Evolutionary conservation across 2,797 vertebrate genomes (phyloP), one percentile per base, ranked within the genome.

Genomic region (Enteromius viviparus): DNA sequence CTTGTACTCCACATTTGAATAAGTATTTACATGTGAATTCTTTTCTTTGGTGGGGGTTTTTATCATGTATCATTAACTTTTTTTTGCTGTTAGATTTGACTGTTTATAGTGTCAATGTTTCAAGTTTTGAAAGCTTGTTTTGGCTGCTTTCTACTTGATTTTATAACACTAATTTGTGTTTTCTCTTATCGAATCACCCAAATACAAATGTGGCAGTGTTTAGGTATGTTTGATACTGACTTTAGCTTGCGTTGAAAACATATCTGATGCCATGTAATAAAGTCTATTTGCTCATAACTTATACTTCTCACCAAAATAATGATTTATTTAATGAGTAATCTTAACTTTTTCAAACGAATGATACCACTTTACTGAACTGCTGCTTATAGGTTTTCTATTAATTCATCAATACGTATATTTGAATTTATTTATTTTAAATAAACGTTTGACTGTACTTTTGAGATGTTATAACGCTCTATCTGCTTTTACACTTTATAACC

Each of bases 111-210:
- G 32, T 55, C 32, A 45, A 6, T 49, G 69, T 47, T 14, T 15
- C 47, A 47, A 6, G 70, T 29, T 75, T 72, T 17, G 19, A 64
- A 19, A 64, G 62, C 15, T 68, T 71, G 23, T 45, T 45, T 58
- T 55, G 78, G n/a, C 14, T 81, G 11, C 12, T 26, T 70, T 76
- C 12, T 32, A 3, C 42, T 40, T 76, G 21, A 29, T 7, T 53
- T 32, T 80, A 78, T 76, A 86, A 92, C 90, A 89, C 91, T 92
- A 92, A 81, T 87, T 83, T 87, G 42, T 87, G 75, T 88, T 81
- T 90, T 90, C 53, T n/a, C 2, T 7, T 7, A 4, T 80, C 26
- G 6, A 34, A 72, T 80, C 80, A 68, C 87, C 76, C 84, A 26
- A 65, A 32, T 40, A 40, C 47, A 19, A 85, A 76, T 78, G 85